Evolutionary conservation across 1,140 invertebrate species (phyloP).

Genomic region (Drosophila hydei): DNA sequence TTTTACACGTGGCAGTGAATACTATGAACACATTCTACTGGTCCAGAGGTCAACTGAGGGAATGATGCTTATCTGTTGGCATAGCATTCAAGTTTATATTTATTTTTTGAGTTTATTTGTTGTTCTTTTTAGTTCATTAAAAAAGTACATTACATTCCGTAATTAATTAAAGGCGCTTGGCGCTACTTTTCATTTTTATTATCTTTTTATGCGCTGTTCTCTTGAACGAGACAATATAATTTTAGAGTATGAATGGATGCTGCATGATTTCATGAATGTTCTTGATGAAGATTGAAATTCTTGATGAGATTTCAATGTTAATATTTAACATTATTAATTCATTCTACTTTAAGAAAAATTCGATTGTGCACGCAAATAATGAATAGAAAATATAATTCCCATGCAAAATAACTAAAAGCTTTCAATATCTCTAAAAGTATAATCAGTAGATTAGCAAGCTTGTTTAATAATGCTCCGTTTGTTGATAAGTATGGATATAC

Average conservation of each 20-base stretch:
- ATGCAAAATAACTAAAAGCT: background rate
- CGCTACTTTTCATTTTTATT: slow-evolving; percentile 24
- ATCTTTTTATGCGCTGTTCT: slow-evolving; percentile 33
- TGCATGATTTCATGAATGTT: background rate
- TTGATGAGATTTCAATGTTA: too few relatives aligned
- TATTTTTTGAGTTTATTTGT: background rate
- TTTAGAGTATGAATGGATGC: background rate
- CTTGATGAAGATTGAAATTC: background rate
- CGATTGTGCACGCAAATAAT: background rate
- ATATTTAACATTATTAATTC: too few relatives aligned
- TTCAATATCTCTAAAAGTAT: slow-evolving; percentile 1
- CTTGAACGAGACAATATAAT: too few relatives aligned
- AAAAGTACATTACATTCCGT: slow-evolving; percentile 30
- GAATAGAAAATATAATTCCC: background rate
- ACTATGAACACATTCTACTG: slow-evolving; percentile 7
- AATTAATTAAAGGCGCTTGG: slow-evolving; percentile 49
- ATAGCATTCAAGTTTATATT: slow-evolving; percentile 11
- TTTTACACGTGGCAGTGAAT: slow-evolving; percentile 44
- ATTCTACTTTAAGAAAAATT: too few relatives aligned
- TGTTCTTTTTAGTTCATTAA: slow-evolving; percentile 22
- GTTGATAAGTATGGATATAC: background rate
- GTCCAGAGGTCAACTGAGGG: slow-evolving; percentile 5
- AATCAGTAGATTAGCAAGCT: slow-evolving; percentile 8
- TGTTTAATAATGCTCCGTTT: background rate
- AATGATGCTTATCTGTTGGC: background rate